These are phyloP conservation scores for Columbina picui DNA, from an alignment of 2,113 vertebrate genomes.

Conservation along the genomic window DNA sequence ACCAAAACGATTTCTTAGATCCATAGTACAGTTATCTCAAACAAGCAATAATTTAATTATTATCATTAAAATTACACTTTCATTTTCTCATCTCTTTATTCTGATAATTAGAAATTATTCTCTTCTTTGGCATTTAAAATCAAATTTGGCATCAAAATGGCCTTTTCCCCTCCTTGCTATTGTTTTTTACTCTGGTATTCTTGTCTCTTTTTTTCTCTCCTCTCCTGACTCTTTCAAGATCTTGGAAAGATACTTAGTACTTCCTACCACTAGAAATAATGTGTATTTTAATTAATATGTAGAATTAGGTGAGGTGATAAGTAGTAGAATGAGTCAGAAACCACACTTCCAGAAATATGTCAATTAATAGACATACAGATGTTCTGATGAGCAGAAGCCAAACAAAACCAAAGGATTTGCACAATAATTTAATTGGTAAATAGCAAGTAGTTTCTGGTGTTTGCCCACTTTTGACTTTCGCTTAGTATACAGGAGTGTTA, in stretches of 20 bases:
- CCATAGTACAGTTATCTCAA: not conserved
- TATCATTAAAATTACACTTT: not conserved
- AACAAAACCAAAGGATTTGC: not conserved
- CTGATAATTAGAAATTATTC: not conserved
- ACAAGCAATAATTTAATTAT: not conserved
- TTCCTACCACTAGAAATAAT: not conserved
- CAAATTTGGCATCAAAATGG: not conserved
- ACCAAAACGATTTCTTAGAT: not conserved
- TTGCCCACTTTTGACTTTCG: not conserved
- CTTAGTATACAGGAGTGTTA: not conserved
- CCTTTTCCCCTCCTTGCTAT: not conserved
- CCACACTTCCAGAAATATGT: not conserved
- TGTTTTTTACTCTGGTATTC: not conserved
- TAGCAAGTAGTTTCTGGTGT: not conserved
- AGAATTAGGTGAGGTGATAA: not conserved
- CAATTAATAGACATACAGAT: not conserved
- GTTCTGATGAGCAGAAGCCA: not conserved
- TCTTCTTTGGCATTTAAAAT: not conserved
- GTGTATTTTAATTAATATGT: not conserved
- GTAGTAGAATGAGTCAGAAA: not conserved
- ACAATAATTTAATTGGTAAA: not conserved
- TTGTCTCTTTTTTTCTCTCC: not conserved
- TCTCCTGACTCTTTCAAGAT: not conserved
- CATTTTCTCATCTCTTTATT: not conserved
- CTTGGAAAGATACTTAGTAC: not conserved